Evolutionary conservation across 2,113 vertebrate species (phyloP).

Genomic region (Dipodomys ordii): DNA sequence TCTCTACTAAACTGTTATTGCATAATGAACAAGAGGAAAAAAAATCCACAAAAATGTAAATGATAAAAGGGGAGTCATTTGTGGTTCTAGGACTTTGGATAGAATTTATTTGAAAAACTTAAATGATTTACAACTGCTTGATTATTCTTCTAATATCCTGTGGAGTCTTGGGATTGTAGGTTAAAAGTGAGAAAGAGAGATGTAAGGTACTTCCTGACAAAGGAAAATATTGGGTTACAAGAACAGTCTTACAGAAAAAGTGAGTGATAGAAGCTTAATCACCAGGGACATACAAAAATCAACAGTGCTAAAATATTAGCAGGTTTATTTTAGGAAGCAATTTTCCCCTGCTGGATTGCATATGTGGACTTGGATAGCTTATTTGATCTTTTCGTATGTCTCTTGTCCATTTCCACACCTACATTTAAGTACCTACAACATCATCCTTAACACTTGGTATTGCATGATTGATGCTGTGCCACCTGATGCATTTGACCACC

Average conservation of each 20-base stretch:
- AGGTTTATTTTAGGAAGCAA: constrained; percentile 76
- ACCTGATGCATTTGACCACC: neutral
- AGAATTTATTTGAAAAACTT: constrained; percentile 55
- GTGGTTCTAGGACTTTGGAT: constrained; percentile 17
- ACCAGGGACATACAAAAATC: constrained; percentile 75
- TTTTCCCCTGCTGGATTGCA: constrained; percentile 45
- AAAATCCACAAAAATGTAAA: neutral
- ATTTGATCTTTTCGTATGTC: constrained; percentile 50
- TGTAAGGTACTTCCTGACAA: constrained; percentile 77
- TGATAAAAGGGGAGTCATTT: constrained; percentile 23
- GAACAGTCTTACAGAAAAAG: constrained; percentile 72
- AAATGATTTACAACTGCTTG: constrained; percentile 74
- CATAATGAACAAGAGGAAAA: constrained; percentile 37
- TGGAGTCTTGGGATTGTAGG: constrained; percentile 58
- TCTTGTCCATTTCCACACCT: constrained; percentile 36
- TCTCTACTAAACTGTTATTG: constrained; percentile 36
- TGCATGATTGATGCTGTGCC: constrained; percentile 4
- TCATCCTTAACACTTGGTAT: constrained; percentile 36
- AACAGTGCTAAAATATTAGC: constrained; percentile 78
- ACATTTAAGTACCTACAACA: constrained; percentile 43
- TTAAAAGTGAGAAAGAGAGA: constrained; percentile 69
- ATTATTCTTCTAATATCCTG: constrained; percentile 66
- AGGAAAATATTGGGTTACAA: constrained; percentile 79
- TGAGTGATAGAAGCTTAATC: constrained; percentile 74
- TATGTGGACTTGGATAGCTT: constrained; percentile 28